Evolutionary conservation across 2,113 vertebrate genomes (phyloP).

Genomic region (Plotosus lineatus): DNA sequence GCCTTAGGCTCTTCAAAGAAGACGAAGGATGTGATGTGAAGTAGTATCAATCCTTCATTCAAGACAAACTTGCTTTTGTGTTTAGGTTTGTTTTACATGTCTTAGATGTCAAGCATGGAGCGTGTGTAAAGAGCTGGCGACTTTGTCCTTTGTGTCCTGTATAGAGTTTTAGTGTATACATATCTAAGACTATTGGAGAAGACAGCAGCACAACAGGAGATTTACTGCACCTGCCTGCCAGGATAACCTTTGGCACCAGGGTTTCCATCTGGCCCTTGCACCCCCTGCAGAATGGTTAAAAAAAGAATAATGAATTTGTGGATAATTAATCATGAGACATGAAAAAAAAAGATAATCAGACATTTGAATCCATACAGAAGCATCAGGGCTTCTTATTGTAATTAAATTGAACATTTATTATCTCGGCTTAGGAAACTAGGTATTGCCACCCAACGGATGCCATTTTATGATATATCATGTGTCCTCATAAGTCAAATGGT

Average conservation of each 20-base stretch:
- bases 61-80: neutral
- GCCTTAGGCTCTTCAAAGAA: conserved; percentile 6
- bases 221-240: conserved; percentile 99
- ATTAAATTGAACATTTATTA: neutral
- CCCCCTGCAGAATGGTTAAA: conserved; percentile 76
- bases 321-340: neutral
- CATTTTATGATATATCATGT: conserved; percentile 15
- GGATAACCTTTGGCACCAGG: conserved; percentile 99
- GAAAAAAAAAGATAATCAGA: no score
- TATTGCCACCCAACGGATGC: neutral
- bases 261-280: conserved; percentile 84
- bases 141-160: conserved; percentile 23
- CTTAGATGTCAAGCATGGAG: neutral
- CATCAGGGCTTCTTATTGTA: neutral
- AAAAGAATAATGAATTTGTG: conserved; percentile 1
- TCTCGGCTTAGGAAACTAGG: neutral
- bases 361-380: no score
- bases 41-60: neutral
- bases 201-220: conserved; percentile 81
- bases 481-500: neutral
- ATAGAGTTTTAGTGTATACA: conserved; percentile 14
- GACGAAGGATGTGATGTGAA: conserved; percentile 3
- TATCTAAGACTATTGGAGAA: conserved; percentile 58
- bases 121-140: neutral
- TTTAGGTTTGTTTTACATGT: neutral